These are phyloP conservation scores for Chalcis sispes DNA, from an alignment of 2,888 invertebrate species.

Conservation along the genomic window DNA sequence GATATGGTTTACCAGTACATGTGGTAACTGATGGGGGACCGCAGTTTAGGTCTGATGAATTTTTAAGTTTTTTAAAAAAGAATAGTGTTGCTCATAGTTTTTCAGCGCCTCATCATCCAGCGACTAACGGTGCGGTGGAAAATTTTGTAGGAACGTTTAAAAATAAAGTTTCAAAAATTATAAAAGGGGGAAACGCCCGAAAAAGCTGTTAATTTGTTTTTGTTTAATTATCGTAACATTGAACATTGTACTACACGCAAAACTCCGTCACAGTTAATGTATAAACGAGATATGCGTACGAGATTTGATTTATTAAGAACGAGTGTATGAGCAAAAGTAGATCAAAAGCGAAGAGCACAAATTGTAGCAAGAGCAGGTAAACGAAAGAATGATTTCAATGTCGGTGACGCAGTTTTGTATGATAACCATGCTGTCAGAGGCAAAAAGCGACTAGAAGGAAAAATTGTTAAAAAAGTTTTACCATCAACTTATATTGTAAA, in stretches of 20 bases:
- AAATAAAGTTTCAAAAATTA: slow-evolving; percentile 56
- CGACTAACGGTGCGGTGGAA: slow-evolving; percentile 45
- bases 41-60: slow-evolving; percentile 54
- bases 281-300: slow-evolving; percentile 55
- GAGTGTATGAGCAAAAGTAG: slow-evolving; percentile 27
- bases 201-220: slow-evolving; percentile 51
- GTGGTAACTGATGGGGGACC: slow-evolving; percentile 58
- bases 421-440: slow-evolving; percentile 38
- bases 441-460: slow-evolving; percentile 31
- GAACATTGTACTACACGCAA: slow-evolving; percentile 54
- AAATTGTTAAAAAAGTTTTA: slow-evolving; percentile 38
- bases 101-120: slow-evolving; percentile 53
- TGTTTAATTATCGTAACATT: slow-evolving; percentile 57
- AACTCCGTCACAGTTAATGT: slow-evolving; percentile 57
- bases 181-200: slow-evolving; percentile 52
- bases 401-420: slow-evolving; percentile 35
- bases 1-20: slow-evolving; percentile 55
- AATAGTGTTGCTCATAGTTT: slow-evolving; percentile 57
- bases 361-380: slow-evolving; percentile 33
- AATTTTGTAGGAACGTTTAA: slow-evolving; percentile 59
- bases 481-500: slow-evolving; percentile 49
- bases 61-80: slow-evolving; percentile 51
- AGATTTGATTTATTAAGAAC: slow-evolving; percentile 53
- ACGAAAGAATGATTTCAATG: slow-evolving; percentile 16
- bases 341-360: slow-evolving; percentile 41